phyloP scores from a whole-genome alignment of 2,888 invertebrate species.

The Quadriops clusia region DNA sequence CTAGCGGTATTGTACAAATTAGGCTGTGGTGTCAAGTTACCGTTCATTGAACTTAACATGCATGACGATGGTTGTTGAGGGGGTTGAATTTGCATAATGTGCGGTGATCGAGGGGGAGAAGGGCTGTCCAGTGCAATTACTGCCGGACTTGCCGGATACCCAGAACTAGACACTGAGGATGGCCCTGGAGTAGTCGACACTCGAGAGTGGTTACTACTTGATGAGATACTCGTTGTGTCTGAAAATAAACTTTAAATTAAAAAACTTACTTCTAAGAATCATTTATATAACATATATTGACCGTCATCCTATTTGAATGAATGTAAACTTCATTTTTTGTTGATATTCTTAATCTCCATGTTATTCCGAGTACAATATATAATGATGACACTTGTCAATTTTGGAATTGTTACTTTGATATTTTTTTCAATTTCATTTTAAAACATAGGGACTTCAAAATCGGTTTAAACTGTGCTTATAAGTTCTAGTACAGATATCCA shows the following conservation, averaged over 20 bases:
- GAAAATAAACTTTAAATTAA: conserved; percentile 14
- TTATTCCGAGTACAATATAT: no score
- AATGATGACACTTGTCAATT: no score
- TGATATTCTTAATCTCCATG: no score
- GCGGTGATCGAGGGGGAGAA: conserved; percentile 42
- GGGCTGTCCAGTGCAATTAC: conserved; percentile 54
- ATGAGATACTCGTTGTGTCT: conserved; percentile 36
- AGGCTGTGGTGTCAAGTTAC: conserved; percentile 6
- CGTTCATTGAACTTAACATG: conserved; percentile 7
- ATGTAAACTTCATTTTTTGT: conserved; percentile 1
- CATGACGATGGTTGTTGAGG: conserved; percentile 11
- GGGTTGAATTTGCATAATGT: conserved; percentile 9
- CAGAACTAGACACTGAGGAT: conserved; percentile 46
- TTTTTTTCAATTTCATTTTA: no score
- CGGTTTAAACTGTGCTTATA: no score
- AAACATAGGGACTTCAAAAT: no score
- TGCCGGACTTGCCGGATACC: conserved; percentile 47
- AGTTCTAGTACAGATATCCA: no score
- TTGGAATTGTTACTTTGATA: no score
- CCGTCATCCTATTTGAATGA: background rate
- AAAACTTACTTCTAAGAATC: background rate
- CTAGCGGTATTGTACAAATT: conserved; percentile 17
- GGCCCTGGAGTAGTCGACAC: conserved; percentile 33
- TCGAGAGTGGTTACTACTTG: conserved; percentile 35
- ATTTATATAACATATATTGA: no score